phyloP scores from a whole-genome alignment of 2,888 invertebrate genomes.

The Diarsia brunnea region DNA sequence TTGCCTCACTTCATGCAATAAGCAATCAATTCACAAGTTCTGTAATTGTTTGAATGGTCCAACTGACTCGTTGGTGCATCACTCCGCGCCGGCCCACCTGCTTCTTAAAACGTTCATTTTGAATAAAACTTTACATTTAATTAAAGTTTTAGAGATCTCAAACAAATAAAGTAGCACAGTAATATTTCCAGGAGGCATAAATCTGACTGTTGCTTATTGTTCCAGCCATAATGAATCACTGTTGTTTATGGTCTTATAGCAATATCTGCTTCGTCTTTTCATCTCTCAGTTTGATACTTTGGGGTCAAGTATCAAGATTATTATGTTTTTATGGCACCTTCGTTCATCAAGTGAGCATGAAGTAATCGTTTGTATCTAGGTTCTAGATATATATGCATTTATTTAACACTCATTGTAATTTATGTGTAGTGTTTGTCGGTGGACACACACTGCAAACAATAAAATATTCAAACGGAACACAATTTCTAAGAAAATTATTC shows the following conservation, averaged over 20 bases:
- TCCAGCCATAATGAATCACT: slow-evolving; percentile 57
- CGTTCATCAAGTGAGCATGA: slow-evolving; percentile 26
- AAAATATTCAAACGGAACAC: slow-evolving; percentile 23
- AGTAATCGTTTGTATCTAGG: slow-evolving; percentile 14
- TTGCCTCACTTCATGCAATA: slow-evolving; percentile 40
- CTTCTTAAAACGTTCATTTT: slow-evolving; percentile 33
- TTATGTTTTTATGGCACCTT: slow-evolving; percentile 29
- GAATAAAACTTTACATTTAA: slow-evolving; percentile 68
- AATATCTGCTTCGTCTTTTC: slow-evolving; percentile 46
- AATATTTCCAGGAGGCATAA: slow-evolving; percentile 67
- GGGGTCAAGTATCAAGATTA: slow-evolving; percentile 30
- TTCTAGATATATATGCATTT: slow-evolving; percentile 20
- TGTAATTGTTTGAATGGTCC: slow-evolving; percentile 39
- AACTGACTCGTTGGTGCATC: slow-evolving; percentile 33
- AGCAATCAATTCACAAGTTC: slow-evolving; percentile 42
- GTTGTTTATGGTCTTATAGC: slow-evolving; percentile 45
- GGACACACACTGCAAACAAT: slow-evolving; percentile 5
- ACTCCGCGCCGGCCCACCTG: slow-evolving; percentile 44
- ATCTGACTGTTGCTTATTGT: slow-evolving; percentile 56
- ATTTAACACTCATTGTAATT: slow-evolving; percentile 22
- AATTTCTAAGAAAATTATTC: slow-evolving; percentile 23
- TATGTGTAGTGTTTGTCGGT: neutral
- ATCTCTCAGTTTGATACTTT: slow-evolving; percentile 37
- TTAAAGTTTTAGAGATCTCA: slow-evolving; percentile 70
- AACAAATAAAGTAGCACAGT: slow-evolving; percentile 68